Evolutionary conservation across 2,113 vertebrate species (phyloP).

Genomic region (Tapirus terrestris): DNA sequence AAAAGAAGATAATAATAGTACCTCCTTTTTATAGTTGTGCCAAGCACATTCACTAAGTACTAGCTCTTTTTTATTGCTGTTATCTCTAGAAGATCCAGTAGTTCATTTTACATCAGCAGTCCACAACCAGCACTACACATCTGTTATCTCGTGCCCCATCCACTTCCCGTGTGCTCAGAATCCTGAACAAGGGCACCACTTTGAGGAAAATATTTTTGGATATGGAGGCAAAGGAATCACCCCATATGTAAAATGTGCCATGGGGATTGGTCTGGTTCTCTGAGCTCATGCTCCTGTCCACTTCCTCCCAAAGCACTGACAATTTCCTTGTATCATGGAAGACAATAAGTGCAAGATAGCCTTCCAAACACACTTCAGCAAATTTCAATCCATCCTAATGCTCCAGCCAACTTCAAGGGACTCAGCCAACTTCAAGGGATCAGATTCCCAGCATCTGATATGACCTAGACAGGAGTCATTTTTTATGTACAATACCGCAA

Average conservation of each 20-base stretch:
- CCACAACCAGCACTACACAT: not conserved
- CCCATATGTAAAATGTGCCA: conserved; percentile 6
- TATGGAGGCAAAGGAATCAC: not conserved
- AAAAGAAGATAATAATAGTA: not conserved
- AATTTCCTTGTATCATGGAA: not conserved
- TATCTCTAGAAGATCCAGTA: conserved; percentile 19
- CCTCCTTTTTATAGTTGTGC: not conserved
- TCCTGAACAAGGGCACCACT: not conserved
- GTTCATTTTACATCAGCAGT: not conserved
- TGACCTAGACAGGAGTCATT: not conserved
- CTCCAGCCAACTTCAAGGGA: not conserved
- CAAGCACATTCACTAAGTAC: not conserved
- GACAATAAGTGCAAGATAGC: not conserved
- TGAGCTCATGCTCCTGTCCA: not conserved
- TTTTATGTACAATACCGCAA: not conserved
- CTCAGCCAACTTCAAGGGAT: not conserved
- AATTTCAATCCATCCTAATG: not conserved
- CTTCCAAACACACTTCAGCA: not conserved
- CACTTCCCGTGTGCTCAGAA: not conserved
- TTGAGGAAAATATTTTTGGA: conserved; percentile 20
- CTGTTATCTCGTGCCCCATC: not conserved
- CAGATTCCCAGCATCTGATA: not conserved
- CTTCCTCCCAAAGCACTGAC: conserved; percentile 14
- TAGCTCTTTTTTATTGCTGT: not conserved
- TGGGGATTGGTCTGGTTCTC: not conserved